Percentiles rank a stretch among this genome's conserved stretches.
Conservation (phyloP, 2,797 vertebrate genomes). For the Coracias cyanogaster region DNA sequence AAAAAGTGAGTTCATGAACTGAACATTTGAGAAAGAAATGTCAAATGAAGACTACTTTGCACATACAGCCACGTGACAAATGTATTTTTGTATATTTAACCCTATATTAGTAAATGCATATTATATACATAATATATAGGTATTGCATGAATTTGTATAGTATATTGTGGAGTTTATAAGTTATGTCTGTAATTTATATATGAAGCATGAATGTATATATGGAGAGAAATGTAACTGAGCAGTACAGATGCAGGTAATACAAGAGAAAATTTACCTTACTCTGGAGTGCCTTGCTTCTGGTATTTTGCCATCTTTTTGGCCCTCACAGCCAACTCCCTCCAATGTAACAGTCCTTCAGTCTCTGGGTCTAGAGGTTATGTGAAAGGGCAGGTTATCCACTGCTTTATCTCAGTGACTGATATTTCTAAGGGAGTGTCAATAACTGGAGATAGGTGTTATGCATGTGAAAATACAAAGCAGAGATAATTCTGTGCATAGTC, state of each 20-base stretch:
- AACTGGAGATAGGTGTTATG: not conserved
- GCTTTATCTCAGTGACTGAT: not conserved
- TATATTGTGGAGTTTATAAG: not conserved
- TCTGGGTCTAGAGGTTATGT: not conserved
- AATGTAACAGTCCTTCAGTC: rapidly evolving
- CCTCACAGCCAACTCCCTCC: not conserved
- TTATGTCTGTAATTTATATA: not conserved
- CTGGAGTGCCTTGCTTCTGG: not conserved
- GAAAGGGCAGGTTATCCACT: not conserved
- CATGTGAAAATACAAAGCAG: not conserved
- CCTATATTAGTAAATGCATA: not conserved
- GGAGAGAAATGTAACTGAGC: not conserved
- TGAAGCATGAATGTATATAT: not conserved
- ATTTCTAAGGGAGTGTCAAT: not conserved
- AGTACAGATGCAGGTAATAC: not conserved
- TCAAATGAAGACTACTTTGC: not conserved
- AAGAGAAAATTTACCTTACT: not conserved
- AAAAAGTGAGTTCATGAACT: not conserved
- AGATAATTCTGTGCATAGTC: not conserved
- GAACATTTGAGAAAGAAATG: not conserved
- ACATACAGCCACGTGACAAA: not conserved
- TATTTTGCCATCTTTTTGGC: not conserved
- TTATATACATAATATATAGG: not conserved
- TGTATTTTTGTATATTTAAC: not conserved
- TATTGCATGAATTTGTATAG: too few species aligned